Evolutionary conservation across 2,113 vertebrate genomes (phyloP), one percentile per base, ranked within the genome.

Genomic region (Gadus macrocephalus): DNA sequence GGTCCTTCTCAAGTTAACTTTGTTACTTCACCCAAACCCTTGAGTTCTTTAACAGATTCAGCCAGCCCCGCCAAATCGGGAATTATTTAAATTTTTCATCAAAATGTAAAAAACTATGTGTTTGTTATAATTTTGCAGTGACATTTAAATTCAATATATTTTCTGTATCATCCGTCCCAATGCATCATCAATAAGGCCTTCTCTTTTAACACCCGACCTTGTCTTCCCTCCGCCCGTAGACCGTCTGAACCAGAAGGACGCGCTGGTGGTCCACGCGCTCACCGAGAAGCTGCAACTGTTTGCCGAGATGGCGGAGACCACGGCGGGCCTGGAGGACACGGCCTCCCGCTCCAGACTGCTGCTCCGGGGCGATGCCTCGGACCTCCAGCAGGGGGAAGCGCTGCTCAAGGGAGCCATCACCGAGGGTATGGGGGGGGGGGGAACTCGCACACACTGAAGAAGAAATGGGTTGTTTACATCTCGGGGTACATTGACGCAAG

Each of bases 261-360:
- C 91, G 0, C 87, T 91, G 81, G 94, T 99, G 0, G 6, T 81
- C 0, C 93, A 94, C 73, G 92, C 88, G 31, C 93, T 99, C 0
- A 78, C 67, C 0, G 95, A 98, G 85, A 99, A 99, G 87, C 92
- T 95, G 20, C 95, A 95, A 84, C 92, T 98, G 78, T 98, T 95
- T 86, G 85, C 91, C 1, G 95, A 96, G 42, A 93, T 98, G 91
- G 89, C 92, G 0, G 94, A 94, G 72, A 80, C 92, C 65, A 76
- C 92, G 64, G 81, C 81, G 0, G 92, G 94, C 1, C 80, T 92
- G 4, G 95, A 95, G 68, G 94, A 96, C 2, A 0, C 72, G 0
- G 79, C 81, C 0, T 82, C 87, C 0, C 89, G 77, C 0, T 64
- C 87, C 1, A 85, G 82, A 9, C 85, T 93, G 15, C 87, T 98